These are phyloP conservation scores for Agrotis clavis DNA, from an alignment of 2,888 invertebrate species.

Conservation along the genomic window DNA sequence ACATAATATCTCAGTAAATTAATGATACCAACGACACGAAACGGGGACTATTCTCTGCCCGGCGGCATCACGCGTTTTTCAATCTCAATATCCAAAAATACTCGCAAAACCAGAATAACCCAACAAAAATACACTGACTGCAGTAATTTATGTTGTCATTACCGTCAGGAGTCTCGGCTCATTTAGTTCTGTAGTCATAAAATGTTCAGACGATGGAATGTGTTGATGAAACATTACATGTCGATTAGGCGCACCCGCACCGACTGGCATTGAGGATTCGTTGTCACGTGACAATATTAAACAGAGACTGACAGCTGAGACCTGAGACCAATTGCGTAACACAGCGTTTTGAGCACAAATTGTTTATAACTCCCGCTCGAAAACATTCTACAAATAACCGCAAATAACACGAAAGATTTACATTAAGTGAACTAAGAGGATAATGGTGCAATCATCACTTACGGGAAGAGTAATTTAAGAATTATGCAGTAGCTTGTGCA, in stretches of 20 bases:
- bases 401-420: neutral
- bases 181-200: slow-evolving; percentile 49
- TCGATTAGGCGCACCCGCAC: slow-evolving; percentile 43
- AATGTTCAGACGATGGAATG: slow-evolving; percentile 38
- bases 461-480: neutral
- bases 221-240: slow-evolving; percentile 38
- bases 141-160: slow-evolving; percentile 39
- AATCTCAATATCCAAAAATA: slow-evolving; percentile 43
- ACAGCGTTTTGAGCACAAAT: slow-evolving; percentile 13
- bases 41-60: slow-evolving; percentile 20
- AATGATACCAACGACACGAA: slow-evolving; percentile 11
- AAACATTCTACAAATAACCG: neutral
- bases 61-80: slow-evolving; percentile 11
- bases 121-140: slow-evolving; percentile 26
- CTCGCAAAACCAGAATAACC: slow-evolving; percentile 33
- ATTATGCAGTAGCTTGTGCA: neutral
- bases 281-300: slow-evolving; percentile 35
- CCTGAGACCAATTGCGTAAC: slow-evolving; percentile 20
- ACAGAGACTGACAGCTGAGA: slow-evolving; percentile 18
- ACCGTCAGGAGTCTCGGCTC: slow-evolving; percentile 45
- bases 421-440: neutral
- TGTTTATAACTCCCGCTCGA: neutral
- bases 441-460: neutral
- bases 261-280: slow-evolving; percentile 20
- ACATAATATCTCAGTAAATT: neutral